Conservation (phyloP, 30 jellyfish, hydroid and myxozoan species). For the Hydra vulgaris region DNA sequence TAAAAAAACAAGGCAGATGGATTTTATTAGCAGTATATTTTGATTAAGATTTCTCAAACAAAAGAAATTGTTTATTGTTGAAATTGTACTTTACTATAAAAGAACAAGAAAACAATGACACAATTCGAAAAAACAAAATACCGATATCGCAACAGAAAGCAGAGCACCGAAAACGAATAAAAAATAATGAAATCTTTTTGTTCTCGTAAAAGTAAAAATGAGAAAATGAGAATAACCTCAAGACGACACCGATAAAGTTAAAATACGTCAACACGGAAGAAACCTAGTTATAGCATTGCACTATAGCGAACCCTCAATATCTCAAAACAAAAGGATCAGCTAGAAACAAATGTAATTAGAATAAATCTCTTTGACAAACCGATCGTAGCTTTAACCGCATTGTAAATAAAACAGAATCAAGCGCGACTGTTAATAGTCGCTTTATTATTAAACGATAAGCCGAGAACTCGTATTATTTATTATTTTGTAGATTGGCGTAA, state of each 20-base stretch:
- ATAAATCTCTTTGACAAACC: not conserved
- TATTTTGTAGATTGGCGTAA: too few relatives aligned
- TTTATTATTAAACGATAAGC: not conserved
- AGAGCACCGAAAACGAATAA: too few relatives aligned
- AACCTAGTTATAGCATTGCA: too few relatives aligned
- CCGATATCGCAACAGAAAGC: too few relatives aligned
- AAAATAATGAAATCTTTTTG: too few relatives aligned
- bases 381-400: not conserved
- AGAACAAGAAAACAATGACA: too few relatives aligned
- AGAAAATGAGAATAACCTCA: too few relatives aligned
- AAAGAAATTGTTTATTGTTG: not conserved
- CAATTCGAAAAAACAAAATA: too few relatives aligned
- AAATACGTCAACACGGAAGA: too few relatives aligned
- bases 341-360: not conserved
- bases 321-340: not conserved
- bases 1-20: not conserved
- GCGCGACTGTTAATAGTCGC: not conserved
- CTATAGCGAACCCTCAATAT: not conserved
- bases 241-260: too few relatives aligned
- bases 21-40: not conserved
- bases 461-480: not conserved
- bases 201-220: too few relatives aligned
- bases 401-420: not conserved
- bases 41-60: too few relatives aligned
- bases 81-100: not conserved